Percentiles rank a stretch among this genome's conserved stretches.
phyloP scores from a whole-genome alignment of 2,113 vertebrate genomes.

The Gallinago jamesoni region DNA sequence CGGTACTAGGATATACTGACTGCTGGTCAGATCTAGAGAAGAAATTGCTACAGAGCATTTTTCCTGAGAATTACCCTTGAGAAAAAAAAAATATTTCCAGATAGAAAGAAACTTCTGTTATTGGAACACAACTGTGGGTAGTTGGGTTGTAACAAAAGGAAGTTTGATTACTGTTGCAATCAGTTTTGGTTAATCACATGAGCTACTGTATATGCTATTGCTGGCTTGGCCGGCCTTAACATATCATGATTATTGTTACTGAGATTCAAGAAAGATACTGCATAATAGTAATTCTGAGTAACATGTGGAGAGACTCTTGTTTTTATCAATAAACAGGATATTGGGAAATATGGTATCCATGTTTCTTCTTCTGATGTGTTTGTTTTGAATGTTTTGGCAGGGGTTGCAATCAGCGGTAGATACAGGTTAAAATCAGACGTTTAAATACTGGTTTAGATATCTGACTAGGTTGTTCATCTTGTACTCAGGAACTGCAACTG shows the following conservation, averaged over 20 bases:
- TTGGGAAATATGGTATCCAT: not conserved
- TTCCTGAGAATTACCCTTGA: not conserved
- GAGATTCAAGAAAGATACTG: not conserved
- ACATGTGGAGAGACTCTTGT: not conserved
- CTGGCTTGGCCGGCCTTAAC: not conserved
- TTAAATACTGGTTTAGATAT: not conserved
- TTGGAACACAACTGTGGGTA: accelerated
- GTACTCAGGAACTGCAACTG: not conserved
- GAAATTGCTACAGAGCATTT: not conserved
- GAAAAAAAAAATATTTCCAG: not conserved
- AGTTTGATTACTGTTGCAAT: not conserved
- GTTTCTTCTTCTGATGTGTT: not conserved
- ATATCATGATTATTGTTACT: not conserved
- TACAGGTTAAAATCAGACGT: not conserved
- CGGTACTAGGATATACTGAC: not conserved
- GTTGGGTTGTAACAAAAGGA: not conserved
- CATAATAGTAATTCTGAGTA: not conserved
- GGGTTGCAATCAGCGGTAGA: not conserved
- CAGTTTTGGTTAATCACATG: not conserved
- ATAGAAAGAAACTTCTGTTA: not conserved
- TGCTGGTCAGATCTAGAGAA: not conserved
- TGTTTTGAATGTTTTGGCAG: not conserved
- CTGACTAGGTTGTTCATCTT: not conserved
- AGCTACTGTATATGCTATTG: not conserved
- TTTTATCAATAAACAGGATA: not conserved